Base-by-base conservation (phyloP, 2,113 vertebrate species). In the Conger conger region DNA sequence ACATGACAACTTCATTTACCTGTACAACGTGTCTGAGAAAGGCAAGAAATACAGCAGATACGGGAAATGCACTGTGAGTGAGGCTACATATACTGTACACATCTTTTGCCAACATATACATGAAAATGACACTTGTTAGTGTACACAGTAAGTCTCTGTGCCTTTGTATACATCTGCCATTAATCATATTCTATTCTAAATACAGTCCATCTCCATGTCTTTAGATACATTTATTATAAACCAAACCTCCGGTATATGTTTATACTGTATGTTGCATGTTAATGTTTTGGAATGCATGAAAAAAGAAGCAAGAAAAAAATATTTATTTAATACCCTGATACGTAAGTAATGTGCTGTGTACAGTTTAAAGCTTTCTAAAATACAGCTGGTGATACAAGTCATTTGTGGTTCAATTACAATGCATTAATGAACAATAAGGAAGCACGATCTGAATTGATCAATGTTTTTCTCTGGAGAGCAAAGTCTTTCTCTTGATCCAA, bases 1-100 rank as follows among this genome's bases (percentile, higher is more conserved):
- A 86, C 98, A 99, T 1, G 98, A 99, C 93, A 99, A 98, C 93
- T 99, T 99, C 82, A 98, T 99, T 96, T 99, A 99, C 95, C 96
- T 99, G 93, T 99, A 99, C 81, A 93, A 91, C 53, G 97, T 99
- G 84, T 95, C 97, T 7, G 98, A 99, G 91, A 97, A 96, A 87
- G 98, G 97, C 91, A 97, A 97, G 87, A 99, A 98, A 86, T 99
- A 99, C 92, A 97, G 96, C 93, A 95, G 98, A 93, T 96, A 96
- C 0, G 97, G 97, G 91, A 99, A 99, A 93, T 99, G 98, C 94
- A 95, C 95, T 90, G 98, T 99, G 91, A 96, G 97, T 96, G 20
- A 16, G 40, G 20, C 1, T 53, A 50, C n/a, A 33, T 50, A 15
- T 50, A 18, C 82, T 50, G 4, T 50, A 18, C 82, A 35, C 76